Evolutionary conservation across 2,888 invertebrate species (phyloP), one percentile per base, ranked within the genome.

Genomic region (Bellardia pandia): DNA sequence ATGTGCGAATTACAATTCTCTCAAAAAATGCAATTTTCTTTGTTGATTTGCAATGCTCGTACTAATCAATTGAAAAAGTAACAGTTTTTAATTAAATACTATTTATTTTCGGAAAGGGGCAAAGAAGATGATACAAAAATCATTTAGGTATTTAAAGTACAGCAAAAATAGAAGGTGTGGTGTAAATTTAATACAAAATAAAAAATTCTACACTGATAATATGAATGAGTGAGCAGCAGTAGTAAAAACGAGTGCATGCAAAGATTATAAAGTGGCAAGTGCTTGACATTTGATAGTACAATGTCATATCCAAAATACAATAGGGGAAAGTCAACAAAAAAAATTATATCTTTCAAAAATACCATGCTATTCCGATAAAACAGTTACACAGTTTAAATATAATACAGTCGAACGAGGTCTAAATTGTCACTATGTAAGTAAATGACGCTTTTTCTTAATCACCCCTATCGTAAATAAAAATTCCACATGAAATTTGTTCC

Each of bases 221-320:
- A 23, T 16, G 14, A 23, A 9, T 16, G 16, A 56, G 23, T 56
- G 56, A 9, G 56, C 8, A 60, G 13, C 3, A 1, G 60, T 33
- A 33, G 14, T 0, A 33, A 23, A 23, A 23, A 56, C 16, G 58
- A 23, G 16, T 58, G 6, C 14, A 60, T n/a, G 23, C 14, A 40
- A 74, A 48, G 14, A 75, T 58, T 75, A 13, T 68, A 37, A 75
- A 81, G 48, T 58, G 56, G 37, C 37, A 45, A 45, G 33, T 53
- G 45, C 42, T 80, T 82, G 51, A 69, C 82, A 69, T 76, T 82
- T 76, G 69, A 82, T 62, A 69, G 23, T 16, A 14, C 60, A 82
- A 76, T 68, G 82, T 82, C 82, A 76, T 56, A n/a, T 8, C 56
- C 58, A 8, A 9, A 11, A 8, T 9, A 23, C 16, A 56, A 23